A percentile compares a stretch with the other conserved stretches of the same genome.
These are phyloP conservation scores for Flexamia atlantica DNA, from an alignment of 2,888 invertebrate species.

Conservation along the genomic window DNA sequence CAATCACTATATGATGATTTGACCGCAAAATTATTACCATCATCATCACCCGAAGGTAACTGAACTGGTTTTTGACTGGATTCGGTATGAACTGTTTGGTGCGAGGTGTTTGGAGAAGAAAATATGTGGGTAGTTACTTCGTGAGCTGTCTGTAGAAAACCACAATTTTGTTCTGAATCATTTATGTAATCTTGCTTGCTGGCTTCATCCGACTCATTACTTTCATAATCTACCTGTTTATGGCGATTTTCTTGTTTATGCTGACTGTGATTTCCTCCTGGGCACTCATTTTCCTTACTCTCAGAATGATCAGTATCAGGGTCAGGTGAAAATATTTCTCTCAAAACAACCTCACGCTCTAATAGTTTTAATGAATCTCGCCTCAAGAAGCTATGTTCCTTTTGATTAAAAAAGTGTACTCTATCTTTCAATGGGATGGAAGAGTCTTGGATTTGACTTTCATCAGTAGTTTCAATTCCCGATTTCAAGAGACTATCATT, in stretches of 20 bases:
- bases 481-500: background rate
- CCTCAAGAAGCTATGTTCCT: slow-evolving; percentile 4
- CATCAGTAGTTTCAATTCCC: background rate
- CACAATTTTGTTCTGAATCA: background rate
- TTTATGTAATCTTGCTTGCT: background rate
- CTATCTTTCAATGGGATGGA: slow-evolving; percentile 16
- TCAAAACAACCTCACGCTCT: slow-evolving; percentile 24
- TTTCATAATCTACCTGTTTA: background rate
- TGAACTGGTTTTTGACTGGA: background rate
- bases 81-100: background rate
- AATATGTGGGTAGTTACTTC: background rate
- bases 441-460: background rate
- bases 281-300: slow-evolving; percentile 31
- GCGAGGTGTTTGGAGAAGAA: background rate
- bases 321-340: slow-evolving; percentile 47
- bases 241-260: background rate
- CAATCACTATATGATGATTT: background rate
- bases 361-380: slow-evolving; percentile 44
- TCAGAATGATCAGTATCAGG: slow-evolving; percentile 33
- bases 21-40: background rate
- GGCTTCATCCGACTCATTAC: background rate
- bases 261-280: background rate
- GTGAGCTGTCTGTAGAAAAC: background rate
- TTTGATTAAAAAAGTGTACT: slow-evolving; percentile 11
- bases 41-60: background rate